Evolutionary conservation across 64 coral and sea anemone genomes (phyloP).

Genomic region (Astreopora myriophthalma): DNA sequence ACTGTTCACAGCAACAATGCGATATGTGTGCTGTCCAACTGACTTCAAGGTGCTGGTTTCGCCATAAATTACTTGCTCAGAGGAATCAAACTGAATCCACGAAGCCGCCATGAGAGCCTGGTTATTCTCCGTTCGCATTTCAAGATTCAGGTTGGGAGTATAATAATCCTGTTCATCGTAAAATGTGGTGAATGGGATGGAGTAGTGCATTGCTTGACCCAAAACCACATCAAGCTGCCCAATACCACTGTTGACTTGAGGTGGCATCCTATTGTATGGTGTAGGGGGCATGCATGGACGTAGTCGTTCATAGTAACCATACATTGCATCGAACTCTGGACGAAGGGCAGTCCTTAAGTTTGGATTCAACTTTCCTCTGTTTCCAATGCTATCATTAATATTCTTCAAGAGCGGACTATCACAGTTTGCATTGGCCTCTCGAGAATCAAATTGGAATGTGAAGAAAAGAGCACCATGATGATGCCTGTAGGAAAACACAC

Average conservation of each 20-base stretch:
- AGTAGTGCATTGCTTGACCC: constrained; percentile 28
- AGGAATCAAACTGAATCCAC: constrained; percentile 51
- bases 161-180: constrained; percentile 51
- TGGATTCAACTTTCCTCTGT: background rate
- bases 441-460: constrained; percentile 53
- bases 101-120: constrained; percentile 11
- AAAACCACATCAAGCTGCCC: background rate
- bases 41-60: background rate
- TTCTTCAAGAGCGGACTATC: background rate
- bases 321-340: constrained; percentile 1
- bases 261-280: background rate
- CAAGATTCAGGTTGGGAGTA: constrained; percentile 20
- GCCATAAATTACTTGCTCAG: constrained; percentile 29
- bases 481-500: constrained; percentile 14
- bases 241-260: background rate
- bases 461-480: constrained; percentile 21
- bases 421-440: constrained; percentile 9
- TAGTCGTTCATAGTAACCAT: background rate
- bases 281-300: background rate
- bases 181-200: constrained; percentile 50
- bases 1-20: constrained; percentile 31
- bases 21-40: constrained; percentile 42
- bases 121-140: constrained; percentile 17
- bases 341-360: background rate
- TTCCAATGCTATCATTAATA: constrained; percentile 51